These are phyloP conservation scores for Odocoileus hemionus DNA, from an alignment of 2,113 vertebrate species.

Conservation along the genomic window DNA sequence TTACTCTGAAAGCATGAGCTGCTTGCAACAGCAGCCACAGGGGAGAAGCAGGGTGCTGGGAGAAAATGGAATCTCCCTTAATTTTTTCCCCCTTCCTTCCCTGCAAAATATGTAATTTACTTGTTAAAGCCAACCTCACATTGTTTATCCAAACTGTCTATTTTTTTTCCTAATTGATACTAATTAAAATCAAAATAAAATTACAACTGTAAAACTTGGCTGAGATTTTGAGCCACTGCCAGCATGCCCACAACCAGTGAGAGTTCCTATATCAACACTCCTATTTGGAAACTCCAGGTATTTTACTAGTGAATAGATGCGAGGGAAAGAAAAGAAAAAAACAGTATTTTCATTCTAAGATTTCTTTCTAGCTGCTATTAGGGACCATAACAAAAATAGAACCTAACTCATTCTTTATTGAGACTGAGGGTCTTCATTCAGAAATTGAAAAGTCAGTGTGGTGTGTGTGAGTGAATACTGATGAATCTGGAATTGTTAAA, in stretches of 20 bases:
- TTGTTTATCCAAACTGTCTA: conserved; percentile 69
- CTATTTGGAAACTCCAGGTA: conserved; percentile 53
- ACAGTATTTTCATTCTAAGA: not conserved
- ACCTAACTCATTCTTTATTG: not conserved
- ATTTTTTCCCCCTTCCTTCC: not conserved
- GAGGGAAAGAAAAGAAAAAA: not conserved
- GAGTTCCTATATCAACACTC: conserved; percentile 41
- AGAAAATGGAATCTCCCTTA: conserved; percentile 24
- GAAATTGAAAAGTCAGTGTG: not conserved
- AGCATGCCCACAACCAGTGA: conserved; percentile 49
- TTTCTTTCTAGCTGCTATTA: not conserved
- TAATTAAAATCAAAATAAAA: conserved; percentile 77
- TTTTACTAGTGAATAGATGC: conserved; percentile 35
- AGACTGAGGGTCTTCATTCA: not conserved
- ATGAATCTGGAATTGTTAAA: not conserved
- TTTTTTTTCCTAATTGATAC: conserved; percentile 71
- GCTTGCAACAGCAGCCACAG: not conserved
- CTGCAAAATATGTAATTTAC: conserved; percentile 71
- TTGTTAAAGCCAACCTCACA: conserved; percentile 65
- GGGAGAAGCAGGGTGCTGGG: not conserved
- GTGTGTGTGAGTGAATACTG: not conserved
- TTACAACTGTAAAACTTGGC: conserved; percentile 65
- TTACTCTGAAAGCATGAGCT: not conserved
- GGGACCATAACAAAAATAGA: conserved; percentile 14
- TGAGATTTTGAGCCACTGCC: conserved; percentile 65